Evolutionary conservation across 2,888 invertebrate genomes (phyloP).

Genomic region (Lapara coniferarum): DNA sequence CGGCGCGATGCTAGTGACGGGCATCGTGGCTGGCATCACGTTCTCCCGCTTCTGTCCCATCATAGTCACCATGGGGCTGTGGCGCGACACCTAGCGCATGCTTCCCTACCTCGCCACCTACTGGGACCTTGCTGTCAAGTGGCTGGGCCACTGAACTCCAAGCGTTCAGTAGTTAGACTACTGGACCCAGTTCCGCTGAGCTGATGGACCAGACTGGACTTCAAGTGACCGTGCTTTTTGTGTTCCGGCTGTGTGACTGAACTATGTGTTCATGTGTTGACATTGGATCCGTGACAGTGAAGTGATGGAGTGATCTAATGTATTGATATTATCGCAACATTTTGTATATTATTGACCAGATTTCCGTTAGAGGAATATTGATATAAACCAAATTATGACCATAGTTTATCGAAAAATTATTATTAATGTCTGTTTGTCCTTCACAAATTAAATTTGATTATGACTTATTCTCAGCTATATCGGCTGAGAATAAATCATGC

Average conservation of each 20-base stretch:
- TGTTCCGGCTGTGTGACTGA: background rate
- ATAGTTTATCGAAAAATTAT: background rate
- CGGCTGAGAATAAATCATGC: no score
- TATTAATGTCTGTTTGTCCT: background rate
- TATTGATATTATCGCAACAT: background rate
- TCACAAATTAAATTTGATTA: background rate
- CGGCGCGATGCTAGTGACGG: constrained; percentile 95
- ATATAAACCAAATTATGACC: background rate
- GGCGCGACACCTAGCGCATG: constrained; percentile 63
- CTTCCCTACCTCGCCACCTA: constrained; percentile 49
- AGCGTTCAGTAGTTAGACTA: background rate
- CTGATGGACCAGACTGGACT: background rate
- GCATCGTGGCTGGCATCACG: constrained; percentile 91
- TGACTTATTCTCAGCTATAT: background rate
- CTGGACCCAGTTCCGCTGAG: background rate
- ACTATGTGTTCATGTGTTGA: constrained; percentile 10
- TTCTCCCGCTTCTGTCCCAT: constrained; percentile 88
- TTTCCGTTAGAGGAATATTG: background rate
- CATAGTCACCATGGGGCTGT: constrained; percentile 70
- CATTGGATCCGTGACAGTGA: background rate
- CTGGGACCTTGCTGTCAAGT: constrained; percentile 53
- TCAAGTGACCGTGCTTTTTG: background rate
- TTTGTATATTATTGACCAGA: background rate
- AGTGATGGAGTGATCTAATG: background rate
- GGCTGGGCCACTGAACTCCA: constrained; percentile 37